These are phyloP conservation scores for Lagodon rhomboides DNA, from an alignment of 2,797 vertebrate species.

Conservation along the genomic window DNA sequence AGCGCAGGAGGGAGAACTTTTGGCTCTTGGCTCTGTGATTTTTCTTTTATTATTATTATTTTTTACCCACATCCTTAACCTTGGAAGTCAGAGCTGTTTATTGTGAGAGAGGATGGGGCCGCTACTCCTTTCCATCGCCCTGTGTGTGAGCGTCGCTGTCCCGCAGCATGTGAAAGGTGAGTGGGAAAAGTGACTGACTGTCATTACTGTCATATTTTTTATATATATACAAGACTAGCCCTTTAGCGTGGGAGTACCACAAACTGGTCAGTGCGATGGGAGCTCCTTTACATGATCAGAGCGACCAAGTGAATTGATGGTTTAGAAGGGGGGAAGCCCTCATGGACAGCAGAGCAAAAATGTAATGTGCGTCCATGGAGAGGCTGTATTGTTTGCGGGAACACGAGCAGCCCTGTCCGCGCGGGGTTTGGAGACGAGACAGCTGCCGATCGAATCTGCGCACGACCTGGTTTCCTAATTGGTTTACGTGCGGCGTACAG, in stretches of 20 bases:
- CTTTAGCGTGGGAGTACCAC: neutral
- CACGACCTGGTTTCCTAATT: slow-evolving; percentile 44
- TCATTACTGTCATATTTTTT: slow-evolving; percentile 5
- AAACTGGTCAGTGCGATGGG: neutral
- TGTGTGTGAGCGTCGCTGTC: slow-evolving; percentile 86
- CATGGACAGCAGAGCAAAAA: neutral
- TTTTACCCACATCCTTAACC: slow-evolving; percentile 62
- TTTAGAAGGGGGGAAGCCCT: neutral
- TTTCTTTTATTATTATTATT: neutral
- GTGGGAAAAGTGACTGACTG: slow-evolving; percentile 63
- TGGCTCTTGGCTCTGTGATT: slow-evolving; percentile 56
- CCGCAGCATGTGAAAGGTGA: slow-evolving; percentile 86
- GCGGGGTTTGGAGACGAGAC: slow-evolving; percentile 13
- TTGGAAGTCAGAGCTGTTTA: slow-evolving; percentile 75
- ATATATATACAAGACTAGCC: neutral
- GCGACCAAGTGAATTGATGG: slow-evolving; percentile 8
- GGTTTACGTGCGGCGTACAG: slow-evolving; percentile 22
- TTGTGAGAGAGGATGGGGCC: slow-evolving; percentile 84
- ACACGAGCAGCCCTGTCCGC: slow-evolving; percentile 25
- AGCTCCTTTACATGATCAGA: neutral
- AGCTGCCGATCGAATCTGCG: slow-evolving; percentile 3
- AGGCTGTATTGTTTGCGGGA: slow-evolving; percentile 40
- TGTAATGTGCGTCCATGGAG: slow-evolving; percentile 2
- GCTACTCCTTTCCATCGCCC: slow-evolving; percentile 81
- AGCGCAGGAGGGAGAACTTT: slow-evolving; percentile 77